Evolutionary conservation across 2,888 invertebrate genomes (phyloP), one percentile per base, ranked within the genome.

Genomic region (Eupithecia tripunctaria): DNA sequence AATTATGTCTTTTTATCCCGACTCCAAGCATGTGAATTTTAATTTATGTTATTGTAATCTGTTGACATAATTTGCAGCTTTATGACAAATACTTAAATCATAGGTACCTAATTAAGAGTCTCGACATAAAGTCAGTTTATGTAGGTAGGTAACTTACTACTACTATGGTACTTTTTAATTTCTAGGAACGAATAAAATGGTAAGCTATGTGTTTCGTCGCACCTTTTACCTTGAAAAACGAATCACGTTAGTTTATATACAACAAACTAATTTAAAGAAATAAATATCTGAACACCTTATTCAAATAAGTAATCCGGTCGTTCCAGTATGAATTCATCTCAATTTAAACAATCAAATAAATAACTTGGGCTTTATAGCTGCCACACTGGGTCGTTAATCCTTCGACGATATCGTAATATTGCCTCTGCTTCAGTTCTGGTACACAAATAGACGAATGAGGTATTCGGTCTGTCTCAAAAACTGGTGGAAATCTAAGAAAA

Each of bases 351-450:
- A 60, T 72, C 41, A 32, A 67, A 70, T 65, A 75, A 75, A 75
- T 72, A 70, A 75, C 59, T 36, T 32, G 21, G 51, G 64, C 59
- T 72, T 70, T 75, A 72, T 75, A 67, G 70, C 72, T 70, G 60
- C 67, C 64, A 65, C 70, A 38, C 64, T 62, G 47, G 25, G 59
- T 70, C 72, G 75, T 79, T 70, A 75, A 74, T 74, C 75, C 74
- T 60, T 79, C 75, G 72, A 65, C 75, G 68, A 67, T 63, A 67
- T 36, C 71, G 71, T 78, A 75, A 75, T 67, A 71, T 73, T 32
- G 67, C 68, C 62, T 21, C 38, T 64, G 36, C 15, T 64, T 64
- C 64, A 36, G 64, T 32, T 63, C 32, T 56, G 56, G 25, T 60
- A 73, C 68, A 36, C 21, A 73, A 68, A 73, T 73, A 76, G 71